These are phyloP conservation scores for Oscheius onirici DNA, from an alignment of 2,888 invertebrate genomes.

Conservation along the genomic window DNA sequence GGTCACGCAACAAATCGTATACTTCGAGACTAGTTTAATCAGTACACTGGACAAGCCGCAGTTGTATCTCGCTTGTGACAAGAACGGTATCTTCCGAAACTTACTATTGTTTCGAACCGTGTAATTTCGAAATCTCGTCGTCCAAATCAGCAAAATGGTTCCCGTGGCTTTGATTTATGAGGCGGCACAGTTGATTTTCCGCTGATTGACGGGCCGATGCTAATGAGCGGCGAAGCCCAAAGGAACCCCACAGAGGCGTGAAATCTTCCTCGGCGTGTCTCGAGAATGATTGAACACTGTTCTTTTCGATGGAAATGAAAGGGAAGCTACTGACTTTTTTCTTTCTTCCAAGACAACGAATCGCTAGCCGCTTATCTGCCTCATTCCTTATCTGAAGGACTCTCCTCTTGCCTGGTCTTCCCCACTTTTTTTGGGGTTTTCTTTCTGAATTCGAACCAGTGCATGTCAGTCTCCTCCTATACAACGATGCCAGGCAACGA, in stretches of 20 bases:
- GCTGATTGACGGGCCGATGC: conserved; percentile 27
- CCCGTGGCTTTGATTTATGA: background rate
- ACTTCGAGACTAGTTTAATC: too few relatives aligned
- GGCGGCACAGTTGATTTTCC: conserved; percentile 30
- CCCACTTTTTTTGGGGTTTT: too few relatives aligned
- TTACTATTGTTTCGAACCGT: background rate
- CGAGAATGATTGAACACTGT: too few relatives aligned
- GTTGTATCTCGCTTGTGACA: too few relatives aligned
- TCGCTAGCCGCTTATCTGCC: background rate
- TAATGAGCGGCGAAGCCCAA: conserved; percentile 27
- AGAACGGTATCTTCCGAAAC: too few relatives aligned
- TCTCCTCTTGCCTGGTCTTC: background rate
- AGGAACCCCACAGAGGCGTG: conserved; percentile 30
- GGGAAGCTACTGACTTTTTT: background rate
- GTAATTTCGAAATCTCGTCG: background rate
- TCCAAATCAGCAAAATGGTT: background rate
- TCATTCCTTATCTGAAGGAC: background rate
- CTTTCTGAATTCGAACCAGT: too few relatives aligned
- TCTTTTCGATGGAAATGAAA: background rate
- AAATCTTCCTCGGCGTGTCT: conserved; percentile 3
- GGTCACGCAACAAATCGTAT: too few relatives aligned
- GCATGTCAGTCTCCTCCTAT: conserved; percentile 56
- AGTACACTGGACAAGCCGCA: too few relatives aligned
- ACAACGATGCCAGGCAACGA: conserved; percentile 52
- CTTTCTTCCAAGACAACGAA: background rate